Percentiles rank a stretch among this genome's conserved stretches.
Conservation (phyloP, 1,140 invertebrate species). For the Drosophila orosa region DNA sequence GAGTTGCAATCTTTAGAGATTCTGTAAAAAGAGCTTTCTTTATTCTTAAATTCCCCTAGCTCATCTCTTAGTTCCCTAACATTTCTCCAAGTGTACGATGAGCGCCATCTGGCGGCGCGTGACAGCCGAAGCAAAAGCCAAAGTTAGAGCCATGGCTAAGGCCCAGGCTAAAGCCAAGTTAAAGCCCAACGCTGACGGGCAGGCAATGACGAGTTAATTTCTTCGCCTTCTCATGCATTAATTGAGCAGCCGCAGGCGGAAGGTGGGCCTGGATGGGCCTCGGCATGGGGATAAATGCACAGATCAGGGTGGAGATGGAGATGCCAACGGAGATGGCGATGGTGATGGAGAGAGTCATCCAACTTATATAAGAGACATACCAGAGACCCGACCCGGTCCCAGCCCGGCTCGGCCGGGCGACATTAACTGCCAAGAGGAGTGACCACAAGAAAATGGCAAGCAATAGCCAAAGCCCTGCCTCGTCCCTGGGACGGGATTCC, state of each 20-base stretch:
- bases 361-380: conserved; percentile 62
- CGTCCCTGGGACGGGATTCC: conserved; percentile 3
- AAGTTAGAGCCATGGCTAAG: conserved; percentile 29
- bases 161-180: conserved; percentile 9
- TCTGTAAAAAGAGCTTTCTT: background rate
- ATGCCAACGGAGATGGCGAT: conserved; percentile 17
- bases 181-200: conserved; percentile 44
- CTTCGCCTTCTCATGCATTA: conserved; percentile 75
- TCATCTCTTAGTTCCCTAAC: background rate
- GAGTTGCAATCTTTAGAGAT: background rate
- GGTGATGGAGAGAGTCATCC: conserved; percentile 25
- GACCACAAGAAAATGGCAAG: conserved; percentile 70
- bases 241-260: conserved; percentile 48
- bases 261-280: conserved; percentile 33
- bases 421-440: conserved; percentile 75
- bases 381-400: conserved; percentile 10
- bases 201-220: conserved; percentile 79
- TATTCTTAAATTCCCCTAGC: background rate
- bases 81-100: conserved; percentile 61
- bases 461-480: background rate
- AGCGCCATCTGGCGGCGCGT: conserved; percentile 69
- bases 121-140: conserved; percentile 56
- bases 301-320: background rate
- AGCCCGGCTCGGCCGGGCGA: conserved; percentile 50
- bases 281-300: conserved; percentile 23